Percentiles rank a stretch among this genome's conserved stretches.
Evolutionary conservation across 2,888 invertebrate genomes (phyloP).

Genomic region (Drymonia ruficornis): DNA sequence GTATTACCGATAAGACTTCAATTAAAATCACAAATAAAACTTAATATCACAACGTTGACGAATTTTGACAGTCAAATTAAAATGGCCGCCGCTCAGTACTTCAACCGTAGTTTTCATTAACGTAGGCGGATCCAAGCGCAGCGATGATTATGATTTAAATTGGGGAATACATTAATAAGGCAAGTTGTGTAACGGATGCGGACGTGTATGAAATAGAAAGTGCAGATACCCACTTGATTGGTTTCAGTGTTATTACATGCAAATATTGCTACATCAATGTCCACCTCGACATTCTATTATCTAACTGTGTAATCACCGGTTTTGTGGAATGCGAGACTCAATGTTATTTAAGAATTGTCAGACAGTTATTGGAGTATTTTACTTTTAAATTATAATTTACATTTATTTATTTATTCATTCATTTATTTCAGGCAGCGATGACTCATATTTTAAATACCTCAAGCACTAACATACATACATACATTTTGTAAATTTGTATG

Average conservation of each 20-base stretch:
- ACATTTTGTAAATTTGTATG: too few species aligned
- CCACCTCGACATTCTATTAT: constrained; percentile 39
- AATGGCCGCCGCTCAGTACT: background rate
- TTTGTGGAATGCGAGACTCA: constrained; percentile 12
- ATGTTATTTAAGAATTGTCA: background rate
- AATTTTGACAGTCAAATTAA: constrained; percentile 5
- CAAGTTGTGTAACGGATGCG: constrained; percentile 48
- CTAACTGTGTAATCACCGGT: constrained; percentile 26
- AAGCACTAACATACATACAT: too few species aligned
- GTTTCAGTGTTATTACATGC: constrained; percentile 56
- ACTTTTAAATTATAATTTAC: too few species aligned
- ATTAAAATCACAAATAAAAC: background rate
- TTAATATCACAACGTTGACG: background rate
- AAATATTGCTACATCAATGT: constrained; percentile 52
- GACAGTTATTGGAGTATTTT: background rate
- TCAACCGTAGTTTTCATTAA: constrained; percentile 2
- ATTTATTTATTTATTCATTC: too few species aligned
- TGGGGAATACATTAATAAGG: constrained; percentile 45
- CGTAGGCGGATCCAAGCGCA: constrained; percentile 11
- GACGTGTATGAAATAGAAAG: constrained; percentile 58
- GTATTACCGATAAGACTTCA: background rate
- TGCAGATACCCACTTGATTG: constrained; percentile 55
- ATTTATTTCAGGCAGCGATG: too few species aligned
- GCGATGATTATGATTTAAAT: constrained; percentile 51
- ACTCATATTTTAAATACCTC: too few species aligned